Evolutionary conservation across 2,797 vertebrate genomes (phyloP).

Genomic region (Tamandua tetradactyla): DNA sequence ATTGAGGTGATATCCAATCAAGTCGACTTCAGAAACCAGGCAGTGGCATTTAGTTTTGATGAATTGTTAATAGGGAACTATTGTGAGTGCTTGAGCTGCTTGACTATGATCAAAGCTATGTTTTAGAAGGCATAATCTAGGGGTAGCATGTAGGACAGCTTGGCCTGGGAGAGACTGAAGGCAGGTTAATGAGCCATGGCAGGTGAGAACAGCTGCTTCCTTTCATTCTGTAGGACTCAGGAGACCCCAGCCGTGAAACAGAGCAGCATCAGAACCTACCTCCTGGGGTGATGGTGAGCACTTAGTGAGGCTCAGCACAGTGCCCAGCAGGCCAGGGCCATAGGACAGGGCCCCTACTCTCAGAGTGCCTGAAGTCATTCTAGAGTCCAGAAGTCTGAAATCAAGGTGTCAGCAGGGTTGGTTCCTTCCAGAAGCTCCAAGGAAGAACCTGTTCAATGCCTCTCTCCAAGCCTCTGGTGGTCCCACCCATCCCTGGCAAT

Average conservation of each 20-base stretch:
- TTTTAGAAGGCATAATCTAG: background rate
- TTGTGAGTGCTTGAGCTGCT: background rate
- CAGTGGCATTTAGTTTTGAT: background rate
- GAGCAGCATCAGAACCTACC: too few relatives aligned
- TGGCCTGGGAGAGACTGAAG: too few relatives aligned
- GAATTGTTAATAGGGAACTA: background rate
- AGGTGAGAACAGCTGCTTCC: background rate
- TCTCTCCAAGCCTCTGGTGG: too few relatives aligned
- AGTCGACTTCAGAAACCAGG: background rate
- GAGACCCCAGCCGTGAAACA: background rate
- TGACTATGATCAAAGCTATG: background rate
- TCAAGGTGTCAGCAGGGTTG: too few relatives aligned
- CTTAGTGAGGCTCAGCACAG: background rate
- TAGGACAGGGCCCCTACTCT: background rate
- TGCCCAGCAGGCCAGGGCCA: background rate
- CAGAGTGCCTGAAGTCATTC: background rate
- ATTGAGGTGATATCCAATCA: background rate
- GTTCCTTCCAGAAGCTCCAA: too few relatives aligned
- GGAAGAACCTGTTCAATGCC: too few relatives aligned
- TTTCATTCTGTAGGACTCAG: background rate
- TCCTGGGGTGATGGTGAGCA: background rate
- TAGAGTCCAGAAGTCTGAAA: too few relatives aligned
- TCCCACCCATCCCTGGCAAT: too few relatives aligned
- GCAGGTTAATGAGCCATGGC: too few relatives aligned
- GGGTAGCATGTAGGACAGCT: too few relatives aligned